A percentile compares a stretch with the other conserved stretches of the same genome.
These are phyloP conservation scores for Lysandra bellargus DNA, from an alignment of 2,888 invertebrate genomes.

Conservation along the genomic window DNA sequence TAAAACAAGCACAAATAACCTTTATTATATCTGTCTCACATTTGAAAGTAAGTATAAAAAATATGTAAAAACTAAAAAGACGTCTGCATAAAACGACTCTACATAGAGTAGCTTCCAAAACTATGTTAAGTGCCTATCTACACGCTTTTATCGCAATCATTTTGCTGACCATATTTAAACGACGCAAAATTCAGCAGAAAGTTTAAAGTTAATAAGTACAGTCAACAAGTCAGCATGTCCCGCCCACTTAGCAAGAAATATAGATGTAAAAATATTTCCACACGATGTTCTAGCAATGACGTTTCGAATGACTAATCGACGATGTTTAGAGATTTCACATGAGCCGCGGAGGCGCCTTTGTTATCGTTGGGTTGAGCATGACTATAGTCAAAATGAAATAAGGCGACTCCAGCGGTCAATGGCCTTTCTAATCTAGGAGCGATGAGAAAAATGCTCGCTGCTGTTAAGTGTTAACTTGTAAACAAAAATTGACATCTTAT, in stretches of 20 bases:
- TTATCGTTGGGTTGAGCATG: too few species aligned
- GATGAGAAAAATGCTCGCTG: too few species aligned
- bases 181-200: background rate
- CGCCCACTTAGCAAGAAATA: background rate
- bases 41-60: background rate
- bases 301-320: slow-evolving; percentile 6
- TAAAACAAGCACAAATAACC: too few species aligned
- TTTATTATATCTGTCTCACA: background rate
- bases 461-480: too few species aligned
- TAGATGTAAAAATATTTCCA: slow-evolving; percentile 2
- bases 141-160: too few species aligned
- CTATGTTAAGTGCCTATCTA: too few species aligned
- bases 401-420: too few species aligned
- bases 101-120: background rate
- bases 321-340: background rate
- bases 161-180: background rate
- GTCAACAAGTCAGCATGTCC: slow-evolving; percentile 18
- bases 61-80: background rate
- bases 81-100: background rate
- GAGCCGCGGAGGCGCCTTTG: background rate
- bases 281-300: background rate
- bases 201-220: background rate
- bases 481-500: too few species aligned
- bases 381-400: too few species aligned
- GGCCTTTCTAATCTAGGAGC: too few species aligned